These are phyloP conservation scores for Euwallacea similis DNA, from an alignment of 1,140 invertebrate genomes.

Conservation along the genomic window DNA sequence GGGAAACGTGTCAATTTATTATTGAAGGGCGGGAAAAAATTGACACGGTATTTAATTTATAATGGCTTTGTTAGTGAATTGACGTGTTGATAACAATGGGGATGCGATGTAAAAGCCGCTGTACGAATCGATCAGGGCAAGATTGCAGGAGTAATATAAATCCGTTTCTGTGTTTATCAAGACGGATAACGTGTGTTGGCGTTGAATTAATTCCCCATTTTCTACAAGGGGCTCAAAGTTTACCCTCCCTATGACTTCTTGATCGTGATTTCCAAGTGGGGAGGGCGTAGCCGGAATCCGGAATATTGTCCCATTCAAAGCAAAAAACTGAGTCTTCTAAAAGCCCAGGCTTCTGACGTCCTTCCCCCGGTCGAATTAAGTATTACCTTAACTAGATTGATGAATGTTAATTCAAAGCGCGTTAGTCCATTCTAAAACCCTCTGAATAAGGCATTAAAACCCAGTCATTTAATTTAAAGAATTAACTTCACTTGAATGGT, in stretches of 20 bases:
- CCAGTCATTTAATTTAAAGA: constrained; percentile 8
- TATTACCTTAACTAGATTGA: too few species aligned
- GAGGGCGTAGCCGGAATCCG: not conserved
- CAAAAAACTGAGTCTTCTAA: too few species aligned
- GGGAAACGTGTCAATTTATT: constrained; percentile 9
- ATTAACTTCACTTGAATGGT: constrained; percentile 20
- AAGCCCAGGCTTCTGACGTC: too few species aligned
- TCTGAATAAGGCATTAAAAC: not conserved
- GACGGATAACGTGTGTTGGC: constrained; percentile 37
- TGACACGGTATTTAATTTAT: too few species aligned
- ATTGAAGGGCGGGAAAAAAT: not conserved
- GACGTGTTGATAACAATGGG: too few species aligned
- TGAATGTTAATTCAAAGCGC: too few species aligned
- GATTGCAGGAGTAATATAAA: constrained; percentile 31
- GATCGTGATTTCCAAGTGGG: constrained; percentile 7
- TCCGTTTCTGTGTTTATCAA: constrained; percentile 34
- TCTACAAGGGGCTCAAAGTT: constrained; percentile 12
- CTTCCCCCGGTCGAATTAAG: too few species aligned
- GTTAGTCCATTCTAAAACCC: constrained; percentile 3
- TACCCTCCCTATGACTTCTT: not conserved
- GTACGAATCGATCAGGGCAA: not conserved
- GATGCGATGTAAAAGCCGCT: too few species aligned
- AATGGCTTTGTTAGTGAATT: too few species aligned
- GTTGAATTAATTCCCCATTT: constrained; percentile 36
- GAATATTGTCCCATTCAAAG: constrained; percentile 1